Conservation (phyloP, 1,140 invertebrate species). For the Anthonomus grandis region DNA sequence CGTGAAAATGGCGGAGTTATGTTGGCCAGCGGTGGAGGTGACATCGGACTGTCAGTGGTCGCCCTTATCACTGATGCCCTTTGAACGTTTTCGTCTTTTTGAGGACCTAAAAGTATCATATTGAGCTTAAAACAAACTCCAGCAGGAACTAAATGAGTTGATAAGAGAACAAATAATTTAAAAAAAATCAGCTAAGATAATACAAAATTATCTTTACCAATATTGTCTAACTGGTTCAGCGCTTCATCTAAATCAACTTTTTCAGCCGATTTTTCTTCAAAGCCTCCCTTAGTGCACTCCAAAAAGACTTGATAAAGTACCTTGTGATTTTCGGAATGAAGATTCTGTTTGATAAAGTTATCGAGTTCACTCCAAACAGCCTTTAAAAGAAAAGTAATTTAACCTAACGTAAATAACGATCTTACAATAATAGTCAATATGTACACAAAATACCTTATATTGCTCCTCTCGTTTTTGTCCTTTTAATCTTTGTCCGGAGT, state of each 20-base stretch:
- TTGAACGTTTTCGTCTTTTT: conserved; percentile 47
- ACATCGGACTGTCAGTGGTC: conserved; percentile 79
- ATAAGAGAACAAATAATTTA: not conserved
- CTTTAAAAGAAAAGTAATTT: conserved; percentile 3
- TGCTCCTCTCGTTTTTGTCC: conserved; percentile 77
- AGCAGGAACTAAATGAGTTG: not conserved
- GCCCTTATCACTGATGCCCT: conserved; percentile 70
- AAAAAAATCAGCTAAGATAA: no score
- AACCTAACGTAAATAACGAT: not conserved
- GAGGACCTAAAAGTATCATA: conserved; percentile 28
- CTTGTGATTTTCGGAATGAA: conserved; percentile 64
- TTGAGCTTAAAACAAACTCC: conserved; percentile 6
- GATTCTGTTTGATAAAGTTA: conserved; percentile 73
- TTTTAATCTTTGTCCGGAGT: conserved; percentile 56
- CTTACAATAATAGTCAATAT: not conserved
- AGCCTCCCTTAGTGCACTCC: conserved; percentile 66
- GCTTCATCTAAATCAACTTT: conserved; percentile 59
- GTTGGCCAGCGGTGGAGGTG: conserved; percentile 59
- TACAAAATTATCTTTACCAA: conserved; percentile 24
- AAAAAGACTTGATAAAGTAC: conserved; percentile 80
- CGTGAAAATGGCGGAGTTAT: conserved; percentile 39
- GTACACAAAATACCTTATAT: conserved; percentile 71
- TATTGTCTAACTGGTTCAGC: conserved; percentile 37
- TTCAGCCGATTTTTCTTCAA: conserved; percentile 55
- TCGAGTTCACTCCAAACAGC: conserved; percentile 89